phyloP scores from a whole-genome alignment of 2,797 vertebrate species.

The Lophotriccus pileatus region DNA sequence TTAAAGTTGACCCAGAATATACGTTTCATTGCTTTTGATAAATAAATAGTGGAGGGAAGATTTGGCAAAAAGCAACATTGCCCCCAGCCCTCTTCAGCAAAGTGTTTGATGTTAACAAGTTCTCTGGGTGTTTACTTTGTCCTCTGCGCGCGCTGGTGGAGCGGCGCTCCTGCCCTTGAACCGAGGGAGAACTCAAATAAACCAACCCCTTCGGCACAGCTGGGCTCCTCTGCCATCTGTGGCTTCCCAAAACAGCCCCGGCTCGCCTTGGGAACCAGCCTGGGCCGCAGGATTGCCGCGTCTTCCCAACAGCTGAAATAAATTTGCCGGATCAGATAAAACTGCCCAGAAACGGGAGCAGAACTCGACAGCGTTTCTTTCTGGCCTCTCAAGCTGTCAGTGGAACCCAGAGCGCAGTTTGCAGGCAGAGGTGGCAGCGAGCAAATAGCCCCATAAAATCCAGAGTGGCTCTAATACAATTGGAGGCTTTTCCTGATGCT shows the following conservation, averaged over 20 bases:
- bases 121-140: constrained; percentile 72
- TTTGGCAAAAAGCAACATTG: constrained; percentile 60
- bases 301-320: neutral
- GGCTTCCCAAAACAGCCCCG: neutral
- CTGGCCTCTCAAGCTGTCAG: neutral
- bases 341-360: neutral
- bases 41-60: constrained; percentile 74
- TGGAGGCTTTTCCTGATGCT: neutral
- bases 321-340: neutral
- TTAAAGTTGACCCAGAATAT: constrained; percentile 70
- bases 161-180: constrained; percentile 62
- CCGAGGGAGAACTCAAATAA: constrained; percentile 73
- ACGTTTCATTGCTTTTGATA: constrained; percentile 68
- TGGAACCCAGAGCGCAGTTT: neutral
- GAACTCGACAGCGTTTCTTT: accelerated
- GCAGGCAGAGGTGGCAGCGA: neutral
- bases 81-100: constrained; percentile 56
- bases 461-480: neutral
- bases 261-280: neutral
- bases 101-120: constrained; percentile 74
- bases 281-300: accelerated
- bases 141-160: constrained; percentile 13
- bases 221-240: constrained; percentile 6
- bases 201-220: constrained; percentile 36
- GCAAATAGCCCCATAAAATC: neutral